These are phyloP conservation scores for Siderastrea siderea DNA, from an alignment of 92 coral and sea anemone genomes.

Conservation along the genomic window DNA sequence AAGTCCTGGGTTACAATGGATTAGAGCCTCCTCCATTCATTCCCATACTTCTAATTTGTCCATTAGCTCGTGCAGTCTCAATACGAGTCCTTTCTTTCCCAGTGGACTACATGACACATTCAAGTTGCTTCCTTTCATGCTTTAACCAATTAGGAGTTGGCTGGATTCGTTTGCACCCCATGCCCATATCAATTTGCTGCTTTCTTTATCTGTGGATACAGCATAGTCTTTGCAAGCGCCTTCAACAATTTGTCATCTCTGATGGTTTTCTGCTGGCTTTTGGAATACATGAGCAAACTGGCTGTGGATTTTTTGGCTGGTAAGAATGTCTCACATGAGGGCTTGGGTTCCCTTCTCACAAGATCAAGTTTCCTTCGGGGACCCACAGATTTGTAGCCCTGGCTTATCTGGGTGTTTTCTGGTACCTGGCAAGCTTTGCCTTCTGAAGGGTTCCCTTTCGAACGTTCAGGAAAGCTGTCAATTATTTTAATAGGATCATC, in stretches of 20 bases:
- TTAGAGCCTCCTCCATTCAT: constrained; percentile 12
- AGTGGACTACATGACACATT: not conserved
- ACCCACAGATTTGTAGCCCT: too few relatives aligned
- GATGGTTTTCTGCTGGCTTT: not conserved
- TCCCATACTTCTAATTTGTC: constrained; percentile 7
- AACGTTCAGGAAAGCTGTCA: too few relatives aligned
- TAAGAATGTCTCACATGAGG: not conserved
- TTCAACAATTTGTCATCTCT: constrained; percentile 4
- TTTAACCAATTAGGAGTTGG: not conserved
- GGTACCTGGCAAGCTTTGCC: too few relatives aligned
- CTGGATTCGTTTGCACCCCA: constrained; percentile 6
- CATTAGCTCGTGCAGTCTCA: not conserved
- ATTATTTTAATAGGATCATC: too few relatives aligned
- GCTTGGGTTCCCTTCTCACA: not conserved
- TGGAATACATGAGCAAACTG: not conserved
- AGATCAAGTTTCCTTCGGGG: too few relatives aligned
- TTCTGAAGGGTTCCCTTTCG: too few relatives aligned
- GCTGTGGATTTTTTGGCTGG: not conserved
- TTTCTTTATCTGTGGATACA: constrained; percentile 4
- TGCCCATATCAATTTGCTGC: constrained; percentile 18
- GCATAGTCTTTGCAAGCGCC: not conserved
- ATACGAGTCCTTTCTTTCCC: not conserved
- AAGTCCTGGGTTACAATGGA: not conserved
- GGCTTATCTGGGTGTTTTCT: too few relatives aligned
- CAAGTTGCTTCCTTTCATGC: constrained; percentile 1